Conservation (phyloP, 2,888 invertebrate species). For the Aproaerema taeniolella region DNA sequence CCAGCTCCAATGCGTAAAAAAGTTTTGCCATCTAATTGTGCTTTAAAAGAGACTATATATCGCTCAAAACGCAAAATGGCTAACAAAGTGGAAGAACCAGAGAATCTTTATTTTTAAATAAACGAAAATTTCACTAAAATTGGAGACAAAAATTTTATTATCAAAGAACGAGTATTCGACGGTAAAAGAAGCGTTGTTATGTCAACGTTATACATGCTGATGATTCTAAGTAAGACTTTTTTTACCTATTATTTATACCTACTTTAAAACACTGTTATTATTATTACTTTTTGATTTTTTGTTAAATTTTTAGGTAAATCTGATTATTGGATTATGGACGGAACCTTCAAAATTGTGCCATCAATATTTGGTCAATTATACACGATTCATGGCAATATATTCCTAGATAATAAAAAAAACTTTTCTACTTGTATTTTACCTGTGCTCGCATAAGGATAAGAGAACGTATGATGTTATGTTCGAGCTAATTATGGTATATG, state of each 20-base stretch:
- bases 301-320: constrained; percentile 6
- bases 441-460: constrained; percentile 15
- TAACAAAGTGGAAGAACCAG: constrained; percentile 10
- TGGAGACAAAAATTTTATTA: constrained; percentile 10
- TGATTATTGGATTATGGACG: constrained; percentile 14
- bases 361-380: constrained; percentile 13
- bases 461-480: constrained; percentile 13
- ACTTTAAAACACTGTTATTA: too few relatives aligned
- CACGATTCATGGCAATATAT: constrained; percentile 18
- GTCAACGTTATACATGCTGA: constrained; percentile 10
- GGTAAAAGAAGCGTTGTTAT: constrained; percentile 10
- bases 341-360: constrained; percentile 12
- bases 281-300: too few relatives aligned
- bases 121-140: constrained; percentile 7
- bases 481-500: constrained; percentile 14
- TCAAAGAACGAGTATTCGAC: constrained; percentile 11
- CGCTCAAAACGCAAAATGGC: constrained; percentile 7
- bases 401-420: constrained; percentile 12
- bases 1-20: constrained; percentile 5
- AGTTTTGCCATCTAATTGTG: constrained; percentile 14
- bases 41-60: constrained; percentile 14
- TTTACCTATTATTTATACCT: too few relatives aligned
- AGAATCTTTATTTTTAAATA: constrained; percentile 13
- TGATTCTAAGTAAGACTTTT: too few relatives aligned
- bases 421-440: constrained; percentile 13